Evolutionary conservation across 2,113 vertebrate genomes (phyloP).

Genomic region (Alethe diademata): DNA sequence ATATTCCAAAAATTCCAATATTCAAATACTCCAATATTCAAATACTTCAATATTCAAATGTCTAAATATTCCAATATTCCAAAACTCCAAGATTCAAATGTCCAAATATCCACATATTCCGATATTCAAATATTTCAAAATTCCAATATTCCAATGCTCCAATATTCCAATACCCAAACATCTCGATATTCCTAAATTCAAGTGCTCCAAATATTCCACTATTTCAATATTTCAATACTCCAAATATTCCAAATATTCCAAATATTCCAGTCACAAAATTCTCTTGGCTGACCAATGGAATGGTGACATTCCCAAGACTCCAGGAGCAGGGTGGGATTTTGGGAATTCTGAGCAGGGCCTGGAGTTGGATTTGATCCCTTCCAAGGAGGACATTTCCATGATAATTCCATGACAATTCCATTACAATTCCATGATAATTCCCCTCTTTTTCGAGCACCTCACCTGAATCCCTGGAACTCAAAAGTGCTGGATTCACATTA

Average conservation of each 20-base stretch:
- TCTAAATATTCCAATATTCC: rapidly evolving
- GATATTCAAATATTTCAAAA: background rate
- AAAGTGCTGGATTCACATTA: background rate
- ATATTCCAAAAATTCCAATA: background rate
- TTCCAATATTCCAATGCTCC: rapidly evolving
- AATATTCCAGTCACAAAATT: too few relatives aligned
- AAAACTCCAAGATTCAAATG: too few relatives aligned
- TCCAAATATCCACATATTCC: background rate
- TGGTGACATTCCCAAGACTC: background rate
- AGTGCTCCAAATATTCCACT: rapidly evolving
- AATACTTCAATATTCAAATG: background rate
- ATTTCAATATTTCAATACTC: rapidly evolving
- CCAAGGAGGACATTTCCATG: background rate
- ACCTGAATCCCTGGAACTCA: background rate
- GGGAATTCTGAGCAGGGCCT: background rate
- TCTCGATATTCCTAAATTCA: too few relatives aligned
- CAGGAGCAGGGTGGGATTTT: background rate
- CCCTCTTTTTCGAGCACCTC: background rate
- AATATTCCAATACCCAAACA: too few relatives aligned
- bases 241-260: too few relatives aligned
- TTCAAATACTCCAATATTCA: background rate
- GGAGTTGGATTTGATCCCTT: background rate
- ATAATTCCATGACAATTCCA: too few relatives aligned
- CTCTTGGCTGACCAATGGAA: too few relatives aligned
- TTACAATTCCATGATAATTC: too few relatives aligned